Conservation (phyloP, 1,140 invertebrate genomes). For the Nasonia giraulti region DNA sequence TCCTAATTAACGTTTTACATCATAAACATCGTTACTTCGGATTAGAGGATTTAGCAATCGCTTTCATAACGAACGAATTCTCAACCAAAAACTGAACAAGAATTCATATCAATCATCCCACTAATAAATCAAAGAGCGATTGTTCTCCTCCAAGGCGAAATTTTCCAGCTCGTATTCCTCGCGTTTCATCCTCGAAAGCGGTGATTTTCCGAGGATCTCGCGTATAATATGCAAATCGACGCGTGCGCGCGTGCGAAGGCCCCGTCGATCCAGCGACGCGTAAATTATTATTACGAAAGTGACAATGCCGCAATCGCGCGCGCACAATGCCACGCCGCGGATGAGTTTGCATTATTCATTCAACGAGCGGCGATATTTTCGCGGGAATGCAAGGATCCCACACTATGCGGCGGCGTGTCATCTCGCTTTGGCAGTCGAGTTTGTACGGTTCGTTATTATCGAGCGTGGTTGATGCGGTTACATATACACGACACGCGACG, state of each 20-base stretch:
- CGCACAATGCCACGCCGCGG: conserved; percentile 35
- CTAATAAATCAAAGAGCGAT: neutral
- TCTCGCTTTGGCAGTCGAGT: neutral
- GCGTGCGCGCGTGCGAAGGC: conserved; percentile 28
- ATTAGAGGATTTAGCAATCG: too few species aligned
- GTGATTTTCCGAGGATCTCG: conserved; percentile 10
- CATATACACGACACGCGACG: conserved; percentile 48
- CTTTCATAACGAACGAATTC: too few species aligned
- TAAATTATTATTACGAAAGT: conserved; percentile 53
- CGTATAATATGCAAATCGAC: neutral
- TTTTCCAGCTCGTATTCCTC: neutral
- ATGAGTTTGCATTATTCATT: conserved; percentile 50
- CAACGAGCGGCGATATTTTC: conserved; percentile 23
- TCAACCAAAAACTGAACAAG: too few species aligned
- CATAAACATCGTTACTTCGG: too few species aligned
- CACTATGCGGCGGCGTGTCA: neutral
- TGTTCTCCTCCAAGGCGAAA: neutral
- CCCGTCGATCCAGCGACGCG: conserved; percentile 39
- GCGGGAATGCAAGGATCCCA: conserved; percentile 5
- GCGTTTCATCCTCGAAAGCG: neutral
- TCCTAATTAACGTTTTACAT: neutral
- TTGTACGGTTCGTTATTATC: neutral
- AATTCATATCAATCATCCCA: too few species aligned
- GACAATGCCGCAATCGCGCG: conserved; percentile 43
- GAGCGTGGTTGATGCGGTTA: neutral